Conservation (phyloP, 2,797 vertebrate genomes). For the Margarornis squamiger region DNA sequence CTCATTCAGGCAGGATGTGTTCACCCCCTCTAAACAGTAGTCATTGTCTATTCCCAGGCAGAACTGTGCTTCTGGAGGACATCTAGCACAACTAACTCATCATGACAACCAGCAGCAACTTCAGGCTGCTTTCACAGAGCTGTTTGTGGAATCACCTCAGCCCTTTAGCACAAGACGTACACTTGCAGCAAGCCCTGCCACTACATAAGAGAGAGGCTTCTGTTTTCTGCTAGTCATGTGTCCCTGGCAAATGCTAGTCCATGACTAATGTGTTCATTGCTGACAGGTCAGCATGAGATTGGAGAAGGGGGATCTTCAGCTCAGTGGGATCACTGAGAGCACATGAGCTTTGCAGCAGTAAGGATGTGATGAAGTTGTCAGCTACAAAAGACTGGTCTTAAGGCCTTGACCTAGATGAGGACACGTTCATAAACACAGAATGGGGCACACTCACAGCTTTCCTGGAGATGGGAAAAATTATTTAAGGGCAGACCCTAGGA, state of each 20-base stretch:
- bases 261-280: neutral
- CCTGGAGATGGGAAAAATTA: neutral
- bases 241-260: neutral
- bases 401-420: neutral
- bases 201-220: neutral
- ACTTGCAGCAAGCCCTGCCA: neutral
- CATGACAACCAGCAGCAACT: slow-evolving; percentile 61
- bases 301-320: neutral
- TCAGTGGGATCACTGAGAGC: neutral
- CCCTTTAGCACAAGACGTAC: slow-evolving; percentile 10
- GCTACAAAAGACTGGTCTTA: neutral
- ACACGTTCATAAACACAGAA: neutral
- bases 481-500: neutral
- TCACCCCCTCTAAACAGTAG: slow-evolving; percentile 8
- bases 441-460: neutral
- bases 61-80: slow-evolving; percentile 15
- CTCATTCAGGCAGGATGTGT: neutral
- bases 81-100: slow-evolving; percentile 57
- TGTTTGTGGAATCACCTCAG: slow-evolving; percentile 33
- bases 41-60: slow-evolving; percentile 18
- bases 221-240: rapidly evolving
- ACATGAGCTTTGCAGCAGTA: neutral
- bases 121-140: slow-evolving; percentile 42
- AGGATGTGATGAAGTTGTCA: neutral
- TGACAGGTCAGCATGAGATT: neutral